These are phyloP conservation scores for Indicator maculatus DNA, from an alignment of 2,113 vertebrate species.

Conservation along the genomic window DNA sequence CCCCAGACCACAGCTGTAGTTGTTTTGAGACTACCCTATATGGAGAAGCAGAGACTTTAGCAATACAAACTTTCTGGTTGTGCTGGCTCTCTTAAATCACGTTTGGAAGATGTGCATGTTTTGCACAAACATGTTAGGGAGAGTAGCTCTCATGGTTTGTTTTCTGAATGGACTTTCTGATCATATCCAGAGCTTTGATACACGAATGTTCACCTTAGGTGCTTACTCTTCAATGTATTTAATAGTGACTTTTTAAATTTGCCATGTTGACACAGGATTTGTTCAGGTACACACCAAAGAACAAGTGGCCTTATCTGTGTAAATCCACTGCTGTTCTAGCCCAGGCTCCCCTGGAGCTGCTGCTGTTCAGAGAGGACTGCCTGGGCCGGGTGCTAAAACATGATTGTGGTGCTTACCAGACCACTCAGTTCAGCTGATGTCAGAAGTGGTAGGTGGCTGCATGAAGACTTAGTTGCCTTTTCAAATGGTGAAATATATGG, in stretches of 20 bases:
- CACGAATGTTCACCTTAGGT: constrained; percentile 8
- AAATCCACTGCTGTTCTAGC: neutral
- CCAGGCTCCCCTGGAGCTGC: neutral
- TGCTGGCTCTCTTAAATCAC: neutral
- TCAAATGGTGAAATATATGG: neutral
- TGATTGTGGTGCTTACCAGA: neutral
- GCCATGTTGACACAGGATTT: neutral
- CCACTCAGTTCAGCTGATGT: neutral
- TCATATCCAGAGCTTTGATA: neutral
- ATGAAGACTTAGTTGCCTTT: neutral
- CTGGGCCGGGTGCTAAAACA: neutral
- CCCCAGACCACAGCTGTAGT: neutral
- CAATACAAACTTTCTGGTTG: neutral
- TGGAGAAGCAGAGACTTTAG: neutral
- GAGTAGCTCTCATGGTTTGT: neutral
- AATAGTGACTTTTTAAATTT: neutral
- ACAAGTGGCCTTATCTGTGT: constrained; percentile 27
- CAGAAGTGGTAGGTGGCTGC: neutral
- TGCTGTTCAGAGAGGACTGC: neutral
- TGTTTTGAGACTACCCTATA: neutral
- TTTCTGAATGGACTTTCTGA: neutral
- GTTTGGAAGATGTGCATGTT: constrained; percentile 1
- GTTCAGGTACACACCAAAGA: constrained; percentile 49
- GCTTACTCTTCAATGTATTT: neutral
- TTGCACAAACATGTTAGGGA: neutral